phyloP scores from a whole-genome alignment of 2,888 invertebrate species.

The Dendrolimus houi region DNA sequence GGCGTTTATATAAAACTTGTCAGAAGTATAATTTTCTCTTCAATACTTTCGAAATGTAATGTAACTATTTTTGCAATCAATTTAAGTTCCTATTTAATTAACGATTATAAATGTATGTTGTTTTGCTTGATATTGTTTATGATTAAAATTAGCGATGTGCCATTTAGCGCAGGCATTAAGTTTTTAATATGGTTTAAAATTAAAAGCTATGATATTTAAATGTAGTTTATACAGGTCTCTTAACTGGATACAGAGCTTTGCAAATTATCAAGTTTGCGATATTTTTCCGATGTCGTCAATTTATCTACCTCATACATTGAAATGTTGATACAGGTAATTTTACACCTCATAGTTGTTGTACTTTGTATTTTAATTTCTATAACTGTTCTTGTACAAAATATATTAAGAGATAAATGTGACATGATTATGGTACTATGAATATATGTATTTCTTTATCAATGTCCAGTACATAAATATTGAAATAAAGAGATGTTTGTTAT shows the following conservation, averaged over 20 bases:
- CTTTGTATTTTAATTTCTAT: constrained; percentile 28
- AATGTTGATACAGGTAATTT: constrained; percentile 42
- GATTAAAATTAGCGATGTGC: constrained; percentile 7
- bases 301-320: constrained; percentile 56
- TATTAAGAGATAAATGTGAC: constrained; percentile 55
- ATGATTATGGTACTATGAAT: constrained; percentile 57
- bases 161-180: constrained; percentile 3
- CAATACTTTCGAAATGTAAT: not conserved
- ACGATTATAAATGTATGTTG: constrained; percentile 36
- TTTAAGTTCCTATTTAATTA: constrained; percentile 70
- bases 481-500: constrained; percentile 75
- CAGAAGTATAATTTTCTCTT: too few relatives aligned
- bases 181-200: constrained; percentile 4
- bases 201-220: constrained; percentile 5
- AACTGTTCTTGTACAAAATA: constrained; percentile 59
- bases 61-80: constrained; percentile 46
- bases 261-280: not conserved
- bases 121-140: constrained; percentile 50
- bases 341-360: constrained; percentile 21
- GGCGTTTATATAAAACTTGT: too few relatives aligned
- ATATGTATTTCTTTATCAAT: constrained; percentile 72
- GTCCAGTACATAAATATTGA: constrained; percentile 70
- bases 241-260: not conserved
- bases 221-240: not conserved
- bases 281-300: constrained; percentile 22